Conservation (phyloP, 2,113 vertebrate species). For the Arenaria interpres region DNA sequence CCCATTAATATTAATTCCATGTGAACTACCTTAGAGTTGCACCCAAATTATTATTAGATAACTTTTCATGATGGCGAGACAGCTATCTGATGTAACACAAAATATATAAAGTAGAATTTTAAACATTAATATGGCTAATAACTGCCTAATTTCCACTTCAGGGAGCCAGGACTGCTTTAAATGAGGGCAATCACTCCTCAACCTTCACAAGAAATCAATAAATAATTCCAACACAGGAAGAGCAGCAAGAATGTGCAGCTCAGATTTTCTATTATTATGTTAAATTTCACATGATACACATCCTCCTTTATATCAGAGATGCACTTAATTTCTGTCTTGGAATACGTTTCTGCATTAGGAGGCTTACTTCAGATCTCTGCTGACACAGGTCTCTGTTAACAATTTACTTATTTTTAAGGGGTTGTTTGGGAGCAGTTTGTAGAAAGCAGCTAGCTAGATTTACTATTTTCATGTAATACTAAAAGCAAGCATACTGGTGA, state of each 20-base stretch:
- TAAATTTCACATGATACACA: not conserved
- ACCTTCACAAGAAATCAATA: not conserved
- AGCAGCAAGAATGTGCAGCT: not conserved
- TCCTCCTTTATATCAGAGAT: not conserved
- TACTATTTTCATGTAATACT: not conserved
- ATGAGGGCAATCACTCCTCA: slow-evolving; percentile 12
- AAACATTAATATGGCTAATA: not conserved
- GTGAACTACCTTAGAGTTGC: not conserved
- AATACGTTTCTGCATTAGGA: not conserved
- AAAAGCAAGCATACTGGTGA: not conserved
- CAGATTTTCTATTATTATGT: not conserved
- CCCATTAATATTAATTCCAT: not conserved
- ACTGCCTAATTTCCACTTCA: not conserved
- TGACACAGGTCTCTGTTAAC: not conserved
- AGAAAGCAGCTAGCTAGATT: not conserved
- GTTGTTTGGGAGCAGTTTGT: not conserved
- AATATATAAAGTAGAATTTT: not conserved
- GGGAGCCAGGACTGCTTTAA: not conserved
- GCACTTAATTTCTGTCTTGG: not conserved
- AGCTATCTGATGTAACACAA: not conserved
- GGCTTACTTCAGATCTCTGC: not conserved
- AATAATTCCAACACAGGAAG: not conserved
- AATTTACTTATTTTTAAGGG: not conserved
- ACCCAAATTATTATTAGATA: not conserved
- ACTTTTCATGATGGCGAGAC: not conserved